Evolutionary conservation across 2,113 vertebrate genomes (phyloP).

Genomic region (Calidris pygmaea): DNA sequence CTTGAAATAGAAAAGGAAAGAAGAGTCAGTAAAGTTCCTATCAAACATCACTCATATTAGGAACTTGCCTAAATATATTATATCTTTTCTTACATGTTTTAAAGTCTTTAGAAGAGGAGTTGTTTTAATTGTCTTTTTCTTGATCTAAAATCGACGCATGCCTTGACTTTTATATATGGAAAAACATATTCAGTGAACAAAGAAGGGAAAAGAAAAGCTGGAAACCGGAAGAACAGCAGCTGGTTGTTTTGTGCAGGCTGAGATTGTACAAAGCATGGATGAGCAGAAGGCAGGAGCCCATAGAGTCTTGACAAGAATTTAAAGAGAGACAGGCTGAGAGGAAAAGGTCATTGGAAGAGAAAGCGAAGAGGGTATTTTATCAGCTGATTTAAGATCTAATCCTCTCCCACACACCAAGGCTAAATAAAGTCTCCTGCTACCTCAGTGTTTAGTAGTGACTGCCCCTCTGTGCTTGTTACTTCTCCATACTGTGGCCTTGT

Average conservation of each 20-base stretch:
- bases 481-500: background rate
- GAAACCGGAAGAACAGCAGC: background rate
- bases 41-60: background rate
- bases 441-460: background rate
- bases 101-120: background rate
- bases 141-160: background rate
- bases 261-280: background rate
- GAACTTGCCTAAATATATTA: background rate
- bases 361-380: background rate
- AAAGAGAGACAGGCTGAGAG: background rate
- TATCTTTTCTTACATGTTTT: background rate
- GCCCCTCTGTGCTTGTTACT: background rate
- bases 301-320: background rate
- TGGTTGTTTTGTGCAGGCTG: background rate
- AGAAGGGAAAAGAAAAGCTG: background rate
- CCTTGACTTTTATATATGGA: background rate
- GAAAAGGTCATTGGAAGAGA: conserved; percentile 6
- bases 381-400: conserved; percentile 34
- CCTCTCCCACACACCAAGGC: background rate
- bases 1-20: background rate
- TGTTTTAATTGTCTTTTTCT: background rate
- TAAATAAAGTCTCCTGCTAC: background rate
- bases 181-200: background rate
- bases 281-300: background rate
- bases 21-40: background rate